Base-by-base conservation (phyloP, 1,140 invertebrate genomes). In the Gryon sp. region DNA sequence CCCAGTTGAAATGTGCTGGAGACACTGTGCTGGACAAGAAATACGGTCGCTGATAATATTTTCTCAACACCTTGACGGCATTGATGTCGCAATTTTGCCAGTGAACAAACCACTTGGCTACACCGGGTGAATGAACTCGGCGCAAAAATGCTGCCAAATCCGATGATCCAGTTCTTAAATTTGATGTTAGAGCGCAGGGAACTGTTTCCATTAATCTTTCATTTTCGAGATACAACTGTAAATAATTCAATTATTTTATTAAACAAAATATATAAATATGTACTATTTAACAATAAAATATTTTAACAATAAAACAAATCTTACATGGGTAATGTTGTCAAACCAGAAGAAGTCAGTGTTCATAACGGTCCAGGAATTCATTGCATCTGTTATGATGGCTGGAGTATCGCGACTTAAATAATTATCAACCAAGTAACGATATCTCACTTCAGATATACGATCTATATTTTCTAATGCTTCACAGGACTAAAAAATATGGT, bases 71-170 rank as follows among this genome's bases (percentile, higher is more conserved):
- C 83, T 95, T 95, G 0, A 95, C 93, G 0, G 93, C 93, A 52
- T 92, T 90, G 16, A 93, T 92, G 63, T 95, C 93, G 81, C 95
- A 97, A 82, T 96, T 96, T 87, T 95, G 94, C 91, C 95, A 96
- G 78, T 95, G 94, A 1, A 94, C 92, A 83, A 95, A 96, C 92
- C 93, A 96, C 73, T 92, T 92, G 0, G 92, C 90, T 8, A 93
- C 91, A 32, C 92, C 90, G 0, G 91, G 91, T 19, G 91, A 91
- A 30, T 92, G 91, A 1, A 94, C 91, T 22, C 91, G 90, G 18
- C 91, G 90, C 1, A 94, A 87, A 70, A 94, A 91, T 14, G 91
- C 90, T 19, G 91, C 89, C n/a, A 94, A 85, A 76, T 93, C 92
- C 63, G 91, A 91, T 0, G 91, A 91, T 1, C 91, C 91, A 0